Percentiles rank a stretch among this genome's conserved stretches.
Evolutionary conservation across 2,797 vertebrate species (phyloP).

Genomic region (Typhlichthys eigenmanni): DNA sequence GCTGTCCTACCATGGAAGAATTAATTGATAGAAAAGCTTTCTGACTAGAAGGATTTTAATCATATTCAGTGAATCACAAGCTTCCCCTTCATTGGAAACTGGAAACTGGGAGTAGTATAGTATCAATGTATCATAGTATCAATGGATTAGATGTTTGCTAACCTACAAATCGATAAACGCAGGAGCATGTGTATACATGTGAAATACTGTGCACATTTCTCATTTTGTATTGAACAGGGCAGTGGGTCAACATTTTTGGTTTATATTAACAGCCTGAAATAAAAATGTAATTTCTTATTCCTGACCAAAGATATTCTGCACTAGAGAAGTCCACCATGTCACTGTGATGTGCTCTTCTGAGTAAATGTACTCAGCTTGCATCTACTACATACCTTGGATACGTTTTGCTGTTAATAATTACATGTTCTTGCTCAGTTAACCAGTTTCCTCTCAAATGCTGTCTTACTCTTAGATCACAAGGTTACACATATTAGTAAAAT

Average conservation of each 20-base stretch:
- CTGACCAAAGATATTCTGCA: neutral
- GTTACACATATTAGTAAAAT: constrained; percentile 45
- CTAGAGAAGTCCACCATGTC: neutral
- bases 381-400: no score
- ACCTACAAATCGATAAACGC: constrained; percentile 52
- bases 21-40: constrained; percentile 45
- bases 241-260: constrained; percentile 2
- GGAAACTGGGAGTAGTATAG: constrained; percentile 60
- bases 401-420: constrained; percentile 33
- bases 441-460: constrained; percentile 53
- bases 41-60: constrained; percentile 50
- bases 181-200: constrained; percentile 35
- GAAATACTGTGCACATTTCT: constrained; percentile 22
- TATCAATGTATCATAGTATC: constrained; percentile 69
- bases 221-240: constrained; percentile 13
- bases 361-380: neutral
- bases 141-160: constrained; percentile 52
- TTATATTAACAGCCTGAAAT: neutral
- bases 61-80: constrained; percentile 59
- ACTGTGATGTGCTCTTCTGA: constrained; percentile 4
- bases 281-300: neutral
- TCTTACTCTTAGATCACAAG: constrained; percentile 43
- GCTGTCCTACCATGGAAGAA: constrained; percentile 13
- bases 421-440: constrained; percentile 42
- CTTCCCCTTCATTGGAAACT: constrained; percentile 46